Conservation (phyloP, 2,113 vertebrate genomes). For the Amphiprion percula region DNA sequence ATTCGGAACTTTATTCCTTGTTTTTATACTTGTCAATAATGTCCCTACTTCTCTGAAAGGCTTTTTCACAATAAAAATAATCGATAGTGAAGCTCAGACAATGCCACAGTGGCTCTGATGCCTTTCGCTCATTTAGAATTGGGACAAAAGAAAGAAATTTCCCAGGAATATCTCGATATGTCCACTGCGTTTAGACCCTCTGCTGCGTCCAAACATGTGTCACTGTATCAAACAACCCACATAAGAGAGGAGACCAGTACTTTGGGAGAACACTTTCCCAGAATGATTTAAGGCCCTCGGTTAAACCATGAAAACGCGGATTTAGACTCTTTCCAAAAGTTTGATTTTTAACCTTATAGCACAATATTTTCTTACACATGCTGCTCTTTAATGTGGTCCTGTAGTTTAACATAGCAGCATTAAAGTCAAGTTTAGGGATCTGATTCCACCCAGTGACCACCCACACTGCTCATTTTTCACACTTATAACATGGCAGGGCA, state of each 20-base stretch:
- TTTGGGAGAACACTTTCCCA: constrained; percentile 25
- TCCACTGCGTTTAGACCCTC: constrained; percentile 17
- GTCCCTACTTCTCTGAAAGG: no score
- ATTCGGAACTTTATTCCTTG: constrained; percentile 27
- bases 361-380: constrained; percentile 42
- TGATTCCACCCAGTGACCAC: constrained; percentile 36
- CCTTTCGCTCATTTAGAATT: no score
- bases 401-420: neutral
- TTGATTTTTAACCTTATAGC: constrained; percentile 26
- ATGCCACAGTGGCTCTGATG: no score
- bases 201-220: constrained; percentile 13
- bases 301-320: constrained; percentile 27
- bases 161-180: neutral
- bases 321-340: constrained; percentile 26
- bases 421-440: neutral
- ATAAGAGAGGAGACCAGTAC: constrained; percentile 11
- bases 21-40: constrained; percentile 16
- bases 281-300: constrained; percentile 36
- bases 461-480: constrained; percentile 6
- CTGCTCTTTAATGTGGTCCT: constrained; percentile 43
- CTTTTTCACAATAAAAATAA: no score
- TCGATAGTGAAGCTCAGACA: no score
- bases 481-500: neutral
- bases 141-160: no score
- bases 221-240: constrained; percentile 18